These are phyloP conservation scores for Diadumene lineata DNA, from an alignment of 92 coral and sea anemone genomes.

Conservation along the genomic window DNA sequence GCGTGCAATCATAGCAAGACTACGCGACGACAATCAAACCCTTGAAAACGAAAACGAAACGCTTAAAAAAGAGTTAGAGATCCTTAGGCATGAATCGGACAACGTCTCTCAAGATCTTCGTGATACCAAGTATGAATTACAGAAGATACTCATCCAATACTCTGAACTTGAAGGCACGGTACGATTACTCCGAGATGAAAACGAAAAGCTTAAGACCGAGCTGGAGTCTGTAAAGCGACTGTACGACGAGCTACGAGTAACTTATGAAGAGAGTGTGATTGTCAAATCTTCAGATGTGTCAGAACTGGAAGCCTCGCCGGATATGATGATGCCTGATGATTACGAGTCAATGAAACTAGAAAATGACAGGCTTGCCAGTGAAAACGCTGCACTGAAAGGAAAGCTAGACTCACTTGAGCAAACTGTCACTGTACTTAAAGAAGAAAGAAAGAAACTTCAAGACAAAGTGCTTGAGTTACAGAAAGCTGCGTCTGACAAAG, in stretches of 20 bases:
- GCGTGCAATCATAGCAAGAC: conserved; percentile 83
- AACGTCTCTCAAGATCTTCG: conserved; percentile 73
- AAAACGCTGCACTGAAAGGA: conserved; percentile 62
- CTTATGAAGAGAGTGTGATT: conserved; percentile 69
- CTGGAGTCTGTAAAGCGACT: conserved; percentile 63
- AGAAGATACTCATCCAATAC: conserved; percentile 81
- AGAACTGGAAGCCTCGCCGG: conserved; percentile 62
- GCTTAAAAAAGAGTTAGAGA: conserved; percentile 81
- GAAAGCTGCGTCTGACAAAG: conserved; percentile 73
- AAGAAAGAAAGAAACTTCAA: conserved; percentile 84
- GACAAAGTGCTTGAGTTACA: conserved; percentile 82
- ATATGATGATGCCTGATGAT: conserved; percentile 77
- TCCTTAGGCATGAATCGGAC: conserved; percentile 72
- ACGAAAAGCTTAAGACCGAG: conserved; percentile 81
- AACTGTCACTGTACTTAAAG: conserved; percentile 62
- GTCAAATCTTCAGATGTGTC: conserved; percentile 55
- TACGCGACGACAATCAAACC: conserved; percentile 83
- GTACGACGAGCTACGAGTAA: conserved; percentile 61
- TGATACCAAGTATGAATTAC: conserved; percentile 84
- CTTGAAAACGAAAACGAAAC: conserved; percentile 70
- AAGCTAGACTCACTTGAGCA: conserved; percentile 57
- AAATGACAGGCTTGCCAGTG: conserved; percentile 66
- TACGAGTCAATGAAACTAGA: conserved; percentile 69
- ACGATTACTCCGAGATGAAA: conserved; percentile 83
- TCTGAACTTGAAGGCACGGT: conserved; percentile 78